A percentile compares a stretch with the other conserved stretches of the same genome.
These are phyloP conservation scores for Echiichthys vipera DNA, from an alignment of 2,797 vertebrate species.

Conservation along the genomic window DNA sequence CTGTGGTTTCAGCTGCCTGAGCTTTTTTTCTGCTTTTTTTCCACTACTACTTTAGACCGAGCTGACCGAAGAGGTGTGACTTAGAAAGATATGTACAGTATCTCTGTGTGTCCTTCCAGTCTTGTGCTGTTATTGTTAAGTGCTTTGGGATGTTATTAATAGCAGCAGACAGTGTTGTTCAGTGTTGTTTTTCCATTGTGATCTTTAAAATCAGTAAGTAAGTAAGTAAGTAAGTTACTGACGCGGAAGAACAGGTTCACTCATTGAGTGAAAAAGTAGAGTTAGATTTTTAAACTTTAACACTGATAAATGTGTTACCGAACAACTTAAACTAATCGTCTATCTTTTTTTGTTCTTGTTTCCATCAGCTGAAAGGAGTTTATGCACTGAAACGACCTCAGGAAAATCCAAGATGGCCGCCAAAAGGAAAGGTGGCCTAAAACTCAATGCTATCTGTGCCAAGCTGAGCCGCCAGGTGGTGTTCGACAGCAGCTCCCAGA, in stretches of 20 bases:
- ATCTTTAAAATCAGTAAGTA: slow-evolving; percentile 57
- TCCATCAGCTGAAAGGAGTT: slow-evolving; percentile 95
- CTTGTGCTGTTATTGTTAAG: slow-evolving; percentile 74
- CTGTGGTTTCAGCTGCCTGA: slow-evolving; percentile 72
- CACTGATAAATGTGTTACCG: background rate
- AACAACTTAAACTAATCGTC: slow-evolving; percentile 35
- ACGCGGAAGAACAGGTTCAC: slow-evolving; percentile 35
- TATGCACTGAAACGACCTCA: slow-evolving; percentile 97
- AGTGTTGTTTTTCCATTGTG: slow-evolving; percentile 64
- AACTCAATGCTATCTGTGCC: slow-evolving; percentile 99
- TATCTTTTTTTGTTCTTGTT: slow-evolving; percentile 29
- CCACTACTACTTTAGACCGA: slow-evolving; percentile 57
- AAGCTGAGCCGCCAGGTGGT: slow-evolving; percentile 99
- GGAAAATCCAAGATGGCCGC: slow-evolving; percentile 98
- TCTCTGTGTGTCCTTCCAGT: slow-evolving; percentile 69
- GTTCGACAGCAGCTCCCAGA: slow-evolving; percentile 91
- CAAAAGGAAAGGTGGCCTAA: slow-evolving; percentile 99
- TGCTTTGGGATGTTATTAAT: slow-evolving; percentile 76
- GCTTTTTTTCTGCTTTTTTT: slow-evolving; percentile 57
- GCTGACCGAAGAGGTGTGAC: slow-evolving; percentile 77
- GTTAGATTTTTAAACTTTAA: background rate
- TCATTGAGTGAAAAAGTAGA: slow-evolving; percentile 13
- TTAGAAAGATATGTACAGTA: slow-evolving; percentile 75
- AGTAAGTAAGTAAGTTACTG: slow-evolving; percentile 48
- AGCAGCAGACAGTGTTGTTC: slow-evolving; percentile 65